Evolutionary conservation across 1,140 invertebrate species (phyloP).

Genomic region (Onthophagus taurus): DNA sequence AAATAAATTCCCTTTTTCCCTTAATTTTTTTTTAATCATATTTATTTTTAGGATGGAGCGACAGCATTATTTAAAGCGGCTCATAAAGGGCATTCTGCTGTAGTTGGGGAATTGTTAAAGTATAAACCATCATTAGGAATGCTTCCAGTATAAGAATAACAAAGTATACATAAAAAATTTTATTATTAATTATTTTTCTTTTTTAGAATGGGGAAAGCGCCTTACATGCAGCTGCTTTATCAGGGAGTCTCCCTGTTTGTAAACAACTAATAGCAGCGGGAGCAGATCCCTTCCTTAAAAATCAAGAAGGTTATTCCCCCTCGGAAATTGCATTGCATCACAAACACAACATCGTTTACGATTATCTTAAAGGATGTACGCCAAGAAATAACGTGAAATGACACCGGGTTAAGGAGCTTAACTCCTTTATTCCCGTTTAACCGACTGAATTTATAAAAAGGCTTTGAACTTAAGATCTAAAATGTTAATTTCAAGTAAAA

Average conservation of each 20-base stretch:
- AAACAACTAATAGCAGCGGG: conserved; percentile 66
- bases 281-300: conserved; percentile 55
- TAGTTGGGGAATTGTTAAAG: conserved; percentile 76
- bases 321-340: conserved; percentile 52
- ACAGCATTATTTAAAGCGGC: conserved; percentile 87
- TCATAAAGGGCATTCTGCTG: conserved; percentile 82
- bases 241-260: conserved; percentile 72
- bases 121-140: conserved; percentile 70
- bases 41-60: conserved; percentile 66
- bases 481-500: no score
- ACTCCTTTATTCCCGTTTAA: conserved; percentile 12
- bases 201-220: conserved; percentile 81
- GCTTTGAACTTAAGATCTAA: no score
- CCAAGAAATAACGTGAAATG: conserved; percentile 17
- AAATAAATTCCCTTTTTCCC: not conserved
- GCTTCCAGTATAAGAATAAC: conserved; percentile 76
- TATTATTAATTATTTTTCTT: conserved; percentile 5
- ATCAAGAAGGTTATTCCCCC: conserved; percentile 59
- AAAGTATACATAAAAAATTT: not conserved
- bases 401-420: conserved; percentile 20
- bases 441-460: no score
- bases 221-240: conserved; percentile 80
- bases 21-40: conserved; percentile 11
- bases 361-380: conserved; percentile 42
- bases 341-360: conserved; percentile 46